Conservation (phyloP, 2,113 vertebrate genomes). For the Carlito syrichta region DNA sequence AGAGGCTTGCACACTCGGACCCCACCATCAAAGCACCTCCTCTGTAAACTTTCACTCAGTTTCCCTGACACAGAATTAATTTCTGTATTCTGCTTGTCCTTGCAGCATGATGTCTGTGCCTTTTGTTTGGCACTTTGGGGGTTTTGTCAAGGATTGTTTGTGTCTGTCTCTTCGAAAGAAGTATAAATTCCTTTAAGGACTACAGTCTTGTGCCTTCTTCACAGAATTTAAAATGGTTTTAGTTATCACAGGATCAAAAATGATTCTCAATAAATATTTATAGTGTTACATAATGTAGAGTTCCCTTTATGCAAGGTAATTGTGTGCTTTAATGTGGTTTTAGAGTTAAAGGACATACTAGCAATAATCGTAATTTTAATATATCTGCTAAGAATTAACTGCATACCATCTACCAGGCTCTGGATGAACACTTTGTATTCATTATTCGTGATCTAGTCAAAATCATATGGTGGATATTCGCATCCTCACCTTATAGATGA, state of each 20-base stretch:
- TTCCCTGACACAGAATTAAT: background rate
- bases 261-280: slow-evolving; percentile 35
- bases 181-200: slow-evolving; percentile 22
- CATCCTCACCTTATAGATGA: background rate
- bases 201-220: background rate
- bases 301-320: background rate
- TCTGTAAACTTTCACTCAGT: background rate
- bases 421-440: background rate
- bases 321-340: background rate
- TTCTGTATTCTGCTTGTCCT: background rate
- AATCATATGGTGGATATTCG: background rate
- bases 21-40: background rate
- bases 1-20: background rate
- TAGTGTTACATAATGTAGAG: background rate
- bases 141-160: background rate
- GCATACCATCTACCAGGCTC: background rate
- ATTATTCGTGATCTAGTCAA: background rate
- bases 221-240: background rate
- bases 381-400: background rate
- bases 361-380: background rate
- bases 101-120: background rate
- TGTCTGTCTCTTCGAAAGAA: slow-evolving; percentile 18
- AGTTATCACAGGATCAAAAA: background rate
- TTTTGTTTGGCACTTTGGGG: background rate
- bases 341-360: background rate